phyloP scores from a whole-genome alignment of 2,113 vertebrate genomes.

The human (Homo sapiens) region DNA sequence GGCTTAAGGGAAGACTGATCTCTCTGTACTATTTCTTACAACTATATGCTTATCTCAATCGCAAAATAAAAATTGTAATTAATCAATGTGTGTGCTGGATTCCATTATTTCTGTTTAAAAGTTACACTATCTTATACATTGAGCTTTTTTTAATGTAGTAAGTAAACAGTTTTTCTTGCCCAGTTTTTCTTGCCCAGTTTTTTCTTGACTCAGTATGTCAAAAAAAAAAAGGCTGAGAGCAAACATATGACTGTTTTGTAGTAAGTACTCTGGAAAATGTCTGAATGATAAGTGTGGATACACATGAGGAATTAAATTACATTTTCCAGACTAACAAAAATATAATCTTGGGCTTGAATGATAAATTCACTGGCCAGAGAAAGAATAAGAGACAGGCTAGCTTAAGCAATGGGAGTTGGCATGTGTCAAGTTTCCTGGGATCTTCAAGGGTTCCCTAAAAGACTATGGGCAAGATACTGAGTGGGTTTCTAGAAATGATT shows the following conservation, averaged over 20 bases:
- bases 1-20: not conserved
- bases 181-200: not conserved
- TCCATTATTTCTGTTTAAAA: not conserved
- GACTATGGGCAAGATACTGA: too few relatives aligned
- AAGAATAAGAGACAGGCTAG: not conserved
- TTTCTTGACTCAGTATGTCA: not conserved
- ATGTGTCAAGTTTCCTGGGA: not conserved
- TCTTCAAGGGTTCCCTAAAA: not conserved
- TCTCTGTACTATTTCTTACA: not conserved
- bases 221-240: not conserved
- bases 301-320: not conserved
- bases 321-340: not conserved
- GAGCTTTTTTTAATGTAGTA: not conserved
- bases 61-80: not conserved
- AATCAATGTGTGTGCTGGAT: not conserved
- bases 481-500: not conserved
- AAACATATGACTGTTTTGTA: not conserved
- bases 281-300: not conserved
- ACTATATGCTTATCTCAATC: not conserved
- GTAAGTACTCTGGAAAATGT: not conserved
- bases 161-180: not conserved
- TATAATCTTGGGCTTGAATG: not conserved
- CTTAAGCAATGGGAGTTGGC: not conserved
- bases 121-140: not conserved
- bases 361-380: not conserved